These are phyloP conservation scores for Neomicropteryx cornuta DNA, from an alignment of 1,140 invertebrate species.

Conservation along the genomic window DNA sequence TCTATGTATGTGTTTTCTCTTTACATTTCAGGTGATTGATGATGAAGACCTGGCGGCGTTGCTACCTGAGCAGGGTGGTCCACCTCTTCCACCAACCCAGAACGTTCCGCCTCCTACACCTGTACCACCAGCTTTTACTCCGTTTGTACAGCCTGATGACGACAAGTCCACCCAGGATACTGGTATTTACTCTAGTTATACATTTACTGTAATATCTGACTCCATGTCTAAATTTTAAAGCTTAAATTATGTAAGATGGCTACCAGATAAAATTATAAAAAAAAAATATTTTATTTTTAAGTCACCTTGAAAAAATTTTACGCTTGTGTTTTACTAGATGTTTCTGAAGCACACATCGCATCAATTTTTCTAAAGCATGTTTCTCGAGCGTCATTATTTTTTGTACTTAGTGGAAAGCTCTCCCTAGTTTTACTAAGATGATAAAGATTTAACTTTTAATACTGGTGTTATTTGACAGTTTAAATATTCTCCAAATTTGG, in stretches of 20 bases:
- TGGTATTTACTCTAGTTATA: slow-evolving; percentile 19
- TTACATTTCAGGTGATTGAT: slow-evolving; percentile 30
- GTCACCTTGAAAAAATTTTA: too few relatives aligned
- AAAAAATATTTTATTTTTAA: too few relatives aligned
- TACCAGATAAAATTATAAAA: too few relatives aligned
- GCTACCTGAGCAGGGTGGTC: slow-evolving; percentile 39
- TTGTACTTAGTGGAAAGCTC: slow-evolving; percentile 8
- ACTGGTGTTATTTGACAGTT: slow-evolving; percentile 9
- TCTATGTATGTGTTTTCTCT: not conserved
- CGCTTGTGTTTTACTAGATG: too few relatives aligned
- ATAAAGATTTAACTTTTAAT: slow-evolving; percentile 21
- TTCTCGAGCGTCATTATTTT: too few relatives aligned
- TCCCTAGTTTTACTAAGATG: slow-evolving; percentile 19
- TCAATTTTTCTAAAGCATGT: too few relatives aligned
- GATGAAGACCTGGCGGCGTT: slow-evolving; percentile 37
- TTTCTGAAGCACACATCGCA: too few relatives aligned
- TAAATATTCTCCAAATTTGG: not conserved
- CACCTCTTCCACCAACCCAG: slow-evolving; percentile 32
- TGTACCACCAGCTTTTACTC: slow-evolving; percentile 25
- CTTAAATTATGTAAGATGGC: too few relatives aligned
- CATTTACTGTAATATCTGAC: not conserved
- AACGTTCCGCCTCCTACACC: slow-evolving; percentile 33
- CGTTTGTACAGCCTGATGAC: slow-evolving; percentile 24
- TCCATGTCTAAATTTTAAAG: too few relatives aligned
- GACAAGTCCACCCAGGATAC: slow-evolving; percentile 34